phyloP scores from a whole-genome alignment of 2,797 vertebrate genomes.

The Loris lydekkerianus region DNA sequence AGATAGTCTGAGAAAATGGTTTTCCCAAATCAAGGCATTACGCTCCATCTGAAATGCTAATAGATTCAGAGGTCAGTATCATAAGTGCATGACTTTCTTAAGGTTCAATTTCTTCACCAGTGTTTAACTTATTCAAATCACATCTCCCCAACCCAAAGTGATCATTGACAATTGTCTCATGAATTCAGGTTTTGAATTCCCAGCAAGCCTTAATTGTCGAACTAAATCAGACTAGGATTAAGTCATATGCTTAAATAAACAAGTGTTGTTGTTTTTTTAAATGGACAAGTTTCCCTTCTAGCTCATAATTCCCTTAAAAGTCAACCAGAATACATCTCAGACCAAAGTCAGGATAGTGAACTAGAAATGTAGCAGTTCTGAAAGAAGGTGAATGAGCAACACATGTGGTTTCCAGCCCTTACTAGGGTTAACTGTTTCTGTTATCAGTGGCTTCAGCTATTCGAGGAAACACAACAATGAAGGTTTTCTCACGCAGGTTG shows the following conservation, averaged over 20 bases:
- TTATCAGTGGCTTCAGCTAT: constrained; percentile 62
- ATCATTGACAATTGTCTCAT: constrained; percentile 44
- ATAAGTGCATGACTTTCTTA: constrained; percentile 15
- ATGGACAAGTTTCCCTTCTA: constrained; percentile 26
- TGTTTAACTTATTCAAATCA: constrained; percentile 59
- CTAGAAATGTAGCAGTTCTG: not conserved
- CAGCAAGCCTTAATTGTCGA: constrained; percentile 10
- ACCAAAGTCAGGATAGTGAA: constrained; percentile 22
- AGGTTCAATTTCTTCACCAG: not conserved
- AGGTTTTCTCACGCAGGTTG: constrained; percentile 60
- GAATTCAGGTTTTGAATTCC: constrained; percentile 61
- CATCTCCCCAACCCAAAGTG: not conserved
- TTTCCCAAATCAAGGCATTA: constrained; percentile 33
- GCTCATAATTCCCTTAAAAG: constrained; percentile 45
- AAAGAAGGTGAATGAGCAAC: not conserved
- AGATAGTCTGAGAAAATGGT: constrained; percentile 39
- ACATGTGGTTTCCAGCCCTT: constrained; percentile 75
- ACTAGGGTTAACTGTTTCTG: constrained; percentile 60
- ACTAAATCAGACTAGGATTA: constrained; percentile 4
- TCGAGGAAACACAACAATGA: constrained; percentile 19
- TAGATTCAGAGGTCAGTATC: constrained; percentile 3
- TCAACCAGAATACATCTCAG: constrained; percentile 12
- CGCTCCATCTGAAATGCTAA: constrained; percentile 25
- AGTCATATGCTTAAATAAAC: constrained; percentile 5
- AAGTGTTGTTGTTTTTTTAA: constrained; percentile 19